These are phyloP conservation scores for Adelognathus sp. DNA, from an alignment of 2,888 invertebrate species.

Conservation along the genomic window DNA sequence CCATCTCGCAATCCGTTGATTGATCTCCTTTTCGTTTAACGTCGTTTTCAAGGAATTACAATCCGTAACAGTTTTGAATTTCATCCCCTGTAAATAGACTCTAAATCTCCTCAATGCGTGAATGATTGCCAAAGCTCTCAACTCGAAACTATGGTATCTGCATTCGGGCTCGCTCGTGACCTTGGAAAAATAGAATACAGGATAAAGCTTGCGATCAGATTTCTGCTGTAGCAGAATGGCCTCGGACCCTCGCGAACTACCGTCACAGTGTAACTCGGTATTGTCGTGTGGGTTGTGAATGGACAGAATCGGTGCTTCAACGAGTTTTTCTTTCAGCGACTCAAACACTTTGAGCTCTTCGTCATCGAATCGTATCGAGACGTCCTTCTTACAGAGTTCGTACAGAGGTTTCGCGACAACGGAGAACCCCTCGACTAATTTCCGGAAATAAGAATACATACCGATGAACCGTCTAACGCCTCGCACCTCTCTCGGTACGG, in stretches of 20 bases:
- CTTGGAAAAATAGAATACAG: constrained; percentile 71
- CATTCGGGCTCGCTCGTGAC: constrained; percentile 65
- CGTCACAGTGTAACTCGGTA: constrained; percentile 75
- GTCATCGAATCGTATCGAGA: background rate
- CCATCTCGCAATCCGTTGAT: constrained; percentile 70
- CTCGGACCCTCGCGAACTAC: constrained; percentile 69
- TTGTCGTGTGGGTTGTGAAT: constrained; percentile 68
- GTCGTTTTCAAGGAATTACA: constrained; percentile 66
- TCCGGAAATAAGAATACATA: background rate
- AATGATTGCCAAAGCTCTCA: constrained; percentile 65
- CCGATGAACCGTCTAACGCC: background rate
- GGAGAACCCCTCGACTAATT: background rate
- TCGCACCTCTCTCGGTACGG: background rate
- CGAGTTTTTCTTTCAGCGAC: constrained; percentile 36
- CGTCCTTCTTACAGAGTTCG: background rate
- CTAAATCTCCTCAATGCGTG: constrained; percentile 63
- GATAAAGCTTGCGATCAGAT: constrained; percentile 65
- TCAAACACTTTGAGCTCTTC: background rate
- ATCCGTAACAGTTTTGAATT: constrained; percentile 69
- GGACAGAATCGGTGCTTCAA: constrained; percentile 62
- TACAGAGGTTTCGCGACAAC: background rate
- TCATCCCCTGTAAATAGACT: constrained; percentile 64
- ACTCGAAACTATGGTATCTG: constrained; percentile 71
- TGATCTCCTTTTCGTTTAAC: constrained; percentile 67
- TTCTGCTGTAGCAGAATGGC: constrained; percentile 72